phyloP scores from a whole-genome alignment of 2,113 vertebrate species.

The Sapayoa aenigma region DNA sequence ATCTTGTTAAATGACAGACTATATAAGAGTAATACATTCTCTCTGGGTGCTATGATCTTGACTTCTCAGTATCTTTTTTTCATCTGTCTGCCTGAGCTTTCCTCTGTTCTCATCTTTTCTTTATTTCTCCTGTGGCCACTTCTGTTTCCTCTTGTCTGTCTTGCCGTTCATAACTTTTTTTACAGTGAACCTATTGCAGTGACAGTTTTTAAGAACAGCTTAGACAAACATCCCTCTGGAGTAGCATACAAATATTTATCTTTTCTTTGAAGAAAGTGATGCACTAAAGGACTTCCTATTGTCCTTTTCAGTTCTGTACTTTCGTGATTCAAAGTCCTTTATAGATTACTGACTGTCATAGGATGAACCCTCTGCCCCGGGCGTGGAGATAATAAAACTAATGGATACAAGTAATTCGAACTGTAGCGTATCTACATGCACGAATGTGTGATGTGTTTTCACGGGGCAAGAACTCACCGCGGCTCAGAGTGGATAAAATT shows the following conservation, averaged over 20 bases:
- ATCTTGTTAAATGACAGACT: neutral
- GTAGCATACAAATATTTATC: slow-evolving; percentile 8
- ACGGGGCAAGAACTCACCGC: neutral
- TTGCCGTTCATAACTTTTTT: slow-evolving; percentile 3
- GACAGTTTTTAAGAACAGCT: neutral
- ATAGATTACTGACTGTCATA: neutral
- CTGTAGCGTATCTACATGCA: neutral
- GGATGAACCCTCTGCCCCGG: neutral
- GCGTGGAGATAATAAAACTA: neutral
- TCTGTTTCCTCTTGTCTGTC: neutral
- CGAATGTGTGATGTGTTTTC: neutral
- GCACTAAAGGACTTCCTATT: neutral
- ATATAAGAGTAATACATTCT: neutral
- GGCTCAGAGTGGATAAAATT: neutral
- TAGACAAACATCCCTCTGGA: neutral
- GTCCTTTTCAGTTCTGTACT: neutral
- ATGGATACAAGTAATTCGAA: accelerated
- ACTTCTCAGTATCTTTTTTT: neutral
- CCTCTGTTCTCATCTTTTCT: neutral
- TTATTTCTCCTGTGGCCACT: neutral
- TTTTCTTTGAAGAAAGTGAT: neutral
- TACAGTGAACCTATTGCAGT: slow-evolving; percentile 20
- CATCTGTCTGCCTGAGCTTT: neutral
- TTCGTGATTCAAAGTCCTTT: neutral
- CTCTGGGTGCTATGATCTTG: neutral